Base-by-base conservation (phyloP, 2,113 vertebrate genomes). In the Ascaphus truei region DNA sequence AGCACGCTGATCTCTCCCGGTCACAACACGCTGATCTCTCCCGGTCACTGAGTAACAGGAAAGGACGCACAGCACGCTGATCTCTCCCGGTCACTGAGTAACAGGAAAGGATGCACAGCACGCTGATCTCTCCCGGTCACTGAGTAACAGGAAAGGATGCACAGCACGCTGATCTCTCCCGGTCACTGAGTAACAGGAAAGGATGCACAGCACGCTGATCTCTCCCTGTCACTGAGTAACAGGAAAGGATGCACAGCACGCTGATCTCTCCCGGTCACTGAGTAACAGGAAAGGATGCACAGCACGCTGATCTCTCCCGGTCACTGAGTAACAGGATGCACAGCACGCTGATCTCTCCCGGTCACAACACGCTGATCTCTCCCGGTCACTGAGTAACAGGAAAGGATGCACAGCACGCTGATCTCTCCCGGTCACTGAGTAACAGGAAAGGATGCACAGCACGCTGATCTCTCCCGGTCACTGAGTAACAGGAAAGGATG, bases 141-240 rank as follows among this genome's bases (percentile, higher is more conserved):
- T 9, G 2, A 48, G 0, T 2, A 26, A 22, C 3, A 36, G 0
- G 22, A 16, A 4, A n/a, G n/a, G n/a, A n/a, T n/a, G n/a, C n/a
- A n/a, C n/a, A n/a, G n/a, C n/a, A n/a, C n/a, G n/a, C n/a, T n/a
- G n/a, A n/a, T n/a, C n/a, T n/a, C n/a, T n/a, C n/a, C n/a, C n/a
- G n/a, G n/a, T n/a, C n/a, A n/a, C n/a, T n/a, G n/a, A n/a, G n/a
- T n/a, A n/a, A n/a, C n/a, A n/a, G n/a, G n/a, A n/a, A n/a, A n/a
- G n/a, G 11, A 48, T 23, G 3, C 20, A 20, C 16, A 20, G n/a
- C 20, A 48, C 9, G 9, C 41, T 18, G 41, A 45, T n/a, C 16
- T 2, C 5, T 53, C 48, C 16, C 50, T 13, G n/a, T n/a, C 36
- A 61, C 9, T 9, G 2, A 48, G 0, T 2, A 26, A 22, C 3